Base-by-base conservation (phyloP, 2,888 invertebrate genomes). In the Theodoxus fluviatilis region DNA sequence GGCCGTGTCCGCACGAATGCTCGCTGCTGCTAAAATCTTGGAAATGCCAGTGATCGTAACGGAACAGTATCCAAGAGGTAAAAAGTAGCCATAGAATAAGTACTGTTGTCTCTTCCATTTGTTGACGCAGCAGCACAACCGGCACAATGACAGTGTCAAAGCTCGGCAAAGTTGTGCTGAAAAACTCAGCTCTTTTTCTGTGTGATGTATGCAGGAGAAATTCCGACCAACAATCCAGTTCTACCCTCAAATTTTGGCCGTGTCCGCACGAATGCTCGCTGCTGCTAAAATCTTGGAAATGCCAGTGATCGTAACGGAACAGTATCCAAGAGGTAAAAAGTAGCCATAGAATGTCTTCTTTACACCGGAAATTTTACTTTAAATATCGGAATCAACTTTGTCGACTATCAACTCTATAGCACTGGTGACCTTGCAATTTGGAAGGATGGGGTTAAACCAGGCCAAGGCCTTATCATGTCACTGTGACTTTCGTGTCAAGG, bases 41-140 rank as follows among this genome's bases (percentile, higher is more conserved):
- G 87, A 90, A 31, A 87, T 90, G 74, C 90, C 90, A 1, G 86
- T 90, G 12, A 75, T 91, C 61, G 90, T 89, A 12, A 91, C 91
- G 0, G 91, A 91, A 78, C 91, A 91, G 77, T 90, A 91, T 81
- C 91, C 91, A 0, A 90, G 90, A 88, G 90, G 86, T 86, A 31
- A 74, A 67, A 67, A 52, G 64, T 57, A n/a, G n/a, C n/a, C n/a
- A n/a, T n/a, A n/a, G n/a, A n/a, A n/a, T n/a, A n/a, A n/a, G n/a
- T n/a, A n/a, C n/a, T n/a, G n/a, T n/a, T n/a, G n/a, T n/a, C n/a
- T n/a, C n/a, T n/a, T n/a, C n/a, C n/a, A n/a, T n/a, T 12, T 3
- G 22, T 12, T 55, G 55, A 6, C 1, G 15, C 1, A 40, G 43
- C 37, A n/a, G 1, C 4, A 15, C 12, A 52, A 18, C 22, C 61